Base-by-base conservation (phyloP, 2,113 vertebrate genomes). In the Hylia prasina region DNA sequence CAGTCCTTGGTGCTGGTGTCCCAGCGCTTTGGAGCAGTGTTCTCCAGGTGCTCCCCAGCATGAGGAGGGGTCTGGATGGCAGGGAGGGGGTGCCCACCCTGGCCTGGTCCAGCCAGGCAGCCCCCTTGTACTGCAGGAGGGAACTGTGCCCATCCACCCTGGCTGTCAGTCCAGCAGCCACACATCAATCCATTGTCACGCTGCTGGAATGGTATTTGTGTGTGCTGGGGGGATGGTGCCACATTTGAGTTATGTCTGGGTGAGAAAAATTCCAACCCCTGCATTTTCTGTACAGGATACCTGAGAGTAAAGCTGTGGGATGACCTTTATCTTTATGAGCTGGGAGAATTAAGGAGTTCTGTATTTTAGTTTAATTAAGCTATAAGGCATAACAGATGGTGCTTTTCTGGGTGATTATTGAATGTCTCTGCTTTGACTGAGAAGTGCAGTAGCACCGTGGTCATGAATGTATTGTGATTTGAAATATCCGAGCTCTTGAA, bases 271-370 rank as follows among this genome's bases (percentile, higher is more conserved):
- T 96, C 82, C 89, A 94, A 7, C 80, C 89, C 84, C 92, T 31
- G 7, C 61, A 3, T 96, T 94, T 94, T 93, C 68, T 64, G 9
- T n/a, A 15, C 63, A n/a, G 96, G 93, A 28, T 94, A 84, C 84
- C 89, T 75, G 92, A 91, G 63, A 25, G 94, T 69, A 91, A 61
- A 86, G 81, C 97, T 94, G 93, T 78, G 92, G n/a, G 88, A 81
- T 98, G 97, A 98, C 98, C 98, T 98, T 98, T 98, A 95, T 97
- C 96, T 98, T 98, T 97, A 98, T 97, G 97, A 98, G 97, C 96
- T 96, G 60, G 70, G 95, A 98, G 97, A 98, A 97, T 97, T 97
- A 97, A 98, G 95, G 97, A 97, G 93, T 95, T 97, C 96, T 94
- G 89, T 96, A 96, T 97, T 98, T 98, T 96, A 95, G 96, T 97